phyloP scores from a whole-genome alignment of 1,140 invertebrate species.

The Papilio dardanus region DNA sequence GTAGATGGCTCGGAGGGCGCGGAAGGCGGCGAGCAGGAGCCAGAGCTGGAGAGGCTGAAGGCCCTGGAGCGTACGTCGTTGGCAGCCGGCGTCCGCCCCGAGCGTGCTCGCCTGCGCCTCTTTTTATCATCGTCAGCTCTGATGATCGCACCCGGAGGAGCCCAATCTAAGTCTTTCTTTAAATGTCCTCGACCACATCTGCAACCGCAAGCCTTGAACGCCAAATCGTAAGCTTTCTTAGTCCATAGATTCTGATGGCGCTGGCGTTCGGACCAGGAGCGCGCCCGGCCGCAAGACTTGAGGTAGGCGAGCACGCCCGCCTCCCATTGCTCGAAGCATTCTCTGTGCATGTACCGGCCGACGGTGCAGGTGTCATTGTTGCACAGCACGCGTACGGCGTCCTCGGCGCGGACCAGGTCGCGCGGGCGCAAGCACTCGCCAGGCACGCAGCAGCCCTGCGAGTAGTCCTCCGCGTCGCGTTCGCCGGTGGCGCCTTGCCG shows the following conservation, averaged over 20 bases:
- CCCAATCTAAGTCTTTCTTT: constrained; percentile 97
- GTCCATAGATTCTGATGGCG: constrained; percentile 98
- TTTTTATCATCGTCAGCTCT: constrained; percentile 90
- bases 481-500: constrained; percentile 77
- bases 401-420: constrained; percentile 85
- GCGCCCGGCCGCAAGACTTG: constrained; percentile 93
- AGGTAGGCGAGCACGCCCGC: constrained; percentile 93
- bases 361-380: constrained; percentile 95
- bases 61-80: constrained; percentile 87
- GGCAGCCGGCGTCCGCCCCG: constrained; percentile 87
- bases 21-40: constrained; percentile 79
- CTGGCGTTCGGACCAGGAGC: constrained; percentile 97
- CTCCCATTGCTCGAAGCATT: constrained; percentile 98
- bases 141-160: constrained; percentile 83
- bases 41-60: constrained; percentile 87
- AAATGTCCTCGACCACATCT: constrained; percentile 95
- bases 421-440: constrained; percentile 90
- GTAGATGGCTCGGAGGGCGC: constrained; percentile 73
- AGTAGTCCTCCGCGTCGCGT: constrained; percentile 73
- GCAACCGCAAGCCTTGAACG: constrained; percentile 94
- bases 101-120: constrained; percentile 83
- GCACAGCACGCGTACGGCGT: constrained; percentile 94
- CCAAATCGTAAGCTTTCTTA: constrained; percentile 97
- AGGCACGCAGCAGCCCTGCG: constrained; percentile 90
- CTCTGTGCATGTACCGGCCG: constrained; percentile 96